phyloP scores from a whole-genome alignment of 2,113 vertebrate genomes.

The Dromas ardeola region DNA sequence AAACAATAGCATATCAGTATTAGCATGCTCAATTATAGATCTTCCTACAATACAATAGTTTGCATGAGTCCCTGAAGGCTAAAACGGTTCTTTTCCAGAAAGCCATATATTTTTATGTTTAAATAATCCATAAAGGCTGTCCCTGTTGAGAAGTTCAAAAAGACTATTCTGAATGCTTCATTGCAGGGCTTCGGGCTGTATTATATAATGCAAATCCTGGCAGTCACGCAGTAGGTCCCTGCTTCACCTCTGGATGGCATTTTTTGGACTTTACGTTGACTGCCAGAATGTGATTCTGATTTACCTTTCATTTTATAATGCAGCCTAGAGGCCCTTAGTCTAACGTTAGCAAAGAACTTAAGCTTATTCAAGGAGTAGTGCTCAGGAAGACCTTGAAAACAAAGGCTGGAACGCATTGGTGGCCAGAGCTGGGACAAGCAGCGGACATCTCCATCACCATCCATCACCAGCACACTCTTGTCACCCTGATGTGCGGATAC shows the following conservation, averaged over 20 bases:
- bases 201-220: neutral
- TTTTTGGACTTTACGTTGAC: neutral
- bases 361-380: neutral
- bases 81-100: constrained; percentile 18
- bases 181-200: neutral
- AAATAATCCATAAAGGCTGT: constrained; percentile 61
- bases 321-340: neutral
- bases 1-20: neutral
- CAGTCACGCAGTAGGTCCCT: neutral
- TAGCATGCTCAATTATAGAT: constrained; percentile 14
- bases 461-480: neutral
- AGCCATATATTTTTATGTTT: constrained; percentile 41
- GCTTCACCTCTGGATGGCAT: neutral
- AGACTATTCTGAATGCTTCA: neutral
- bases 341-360: neutral
- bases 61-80: neutral
- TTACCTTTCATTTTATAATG: neutral
- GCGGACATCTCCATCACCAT: neutral
- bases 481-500: fast-evolving
- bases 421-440: neutral
- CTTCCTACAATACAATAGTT: neutral
- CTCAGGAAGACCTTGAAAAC: neutral
- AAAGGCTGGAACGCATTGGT: fast-evolving
- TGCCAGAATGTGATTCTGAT: neutral
- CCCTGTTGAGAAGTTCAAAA: constrained; percentile 36